A percentile compares a stretch with the other conserved stretches of the same genome.
phyloP scores from a whole-genome alignment of 2,113 vertebrate genomes.

The Perccottus glenii region DNA sequence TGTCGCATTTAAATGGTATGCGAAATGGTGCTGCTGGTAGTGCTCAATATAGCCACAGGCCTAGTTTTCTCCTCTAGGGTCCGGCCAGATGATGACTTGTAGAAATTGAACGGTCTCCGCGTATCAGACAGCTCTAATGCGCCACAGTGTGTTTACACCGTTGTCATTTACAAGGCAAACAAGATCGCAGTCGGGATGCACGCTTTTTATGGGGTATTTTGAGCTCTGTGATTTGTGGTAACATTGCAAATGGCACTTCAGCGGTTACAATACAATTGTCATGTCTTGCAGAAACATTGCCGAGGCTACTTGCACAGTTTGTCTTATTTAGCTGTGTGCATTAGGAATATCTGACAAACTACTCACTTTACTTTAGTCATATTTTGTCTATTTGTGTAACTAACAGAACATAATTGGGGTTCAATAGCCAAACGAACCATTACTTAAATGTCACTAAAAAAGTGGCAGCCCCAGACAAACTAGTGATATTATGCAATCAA shows the following conservation, averaged over 20 bases:
- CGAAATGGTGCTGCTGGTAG: slow-evolving; percentile 63
- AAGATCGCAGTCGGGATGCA: slow-evolving; percentile 20
- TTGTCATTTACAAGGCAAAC: slow-evolving; percentile 42
- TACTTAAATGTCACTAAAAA: too few relatives aligned
- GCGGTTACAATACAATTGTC: slow-evolving; percentile 51
- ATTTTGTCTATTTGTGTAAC: too few relatives aligned
- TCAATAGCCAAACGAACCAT: too few relatives aligned
- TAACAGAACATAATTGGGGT: too few relatives aligned
- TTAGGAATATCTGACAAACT: too few relatives aligned
- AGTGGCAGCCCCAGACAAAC: too few relatives aligned
- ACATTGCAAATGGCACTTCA: slow-evolving; percentile 32
- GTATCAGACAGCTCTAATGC: slow-evolving; percentile 47
- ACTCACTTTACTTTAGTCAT: too few relatives aligned
- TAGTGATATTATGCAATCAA: too few relatives aligned
- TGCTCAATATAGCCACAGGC: slow-evolving; percentile 78
- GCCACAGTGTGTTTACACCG: slow-evolving; percentile 35
- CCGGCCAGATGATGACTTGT: slow-evolving; percentile 78
- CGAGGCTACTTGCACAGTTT: too few relatives aligned
- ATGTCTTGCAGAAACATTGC: slow-evolving; percentile 37
- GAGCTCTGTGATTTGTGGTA: slow-evolving; percentile 51
- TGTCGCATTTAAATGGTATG: slow-evolving; percentile 71
- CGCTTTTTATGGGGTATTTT: slow-evolving; percentile 48
- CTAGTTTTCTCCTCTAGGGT: slow-evolving; percentile 63
- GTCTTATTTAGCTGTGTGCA: too few relatives aligned
- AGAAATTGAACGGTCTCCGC: slow-evolving; percentile 69